Conservation (phyloP, 2,113 vertebrate species). For the Aythya baeri region DNA sequence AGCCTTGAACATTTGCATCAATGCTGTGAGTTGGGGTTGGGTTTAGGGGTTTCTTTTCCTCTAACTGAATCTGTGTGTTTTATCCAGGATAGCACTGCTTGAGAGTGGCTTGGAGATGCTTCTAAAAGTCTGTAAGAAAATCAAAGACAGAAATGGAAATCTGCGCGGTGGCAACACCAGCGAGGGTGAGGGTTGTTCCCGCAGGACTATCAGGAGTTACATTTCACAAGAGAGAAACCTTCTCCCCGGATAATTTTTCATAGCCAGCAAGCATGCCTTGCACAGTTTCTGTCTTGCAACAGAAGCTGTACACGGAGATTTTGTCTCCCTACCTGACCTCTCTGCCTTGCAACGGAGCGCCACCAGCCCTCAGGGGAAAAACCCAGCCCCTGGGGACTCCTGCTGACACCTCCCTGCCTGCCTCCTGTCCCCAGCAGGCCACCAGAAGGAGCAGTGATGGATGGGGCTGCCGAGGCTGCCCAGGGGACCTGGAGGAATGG, state of each 20-base stretch:
- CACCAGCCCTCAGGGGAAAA: background rate
- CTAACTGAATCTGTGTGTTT: background rate
- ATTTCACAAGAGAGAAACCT: conserved; percentile 16
- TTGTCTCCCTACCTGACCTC: background rate
- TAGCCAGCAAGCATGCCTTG: conserved; percentile 4
- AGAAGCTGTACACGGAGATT: background rate
- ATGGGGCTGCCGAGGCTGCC: background rate
- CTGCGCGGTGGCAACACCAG: background rate
- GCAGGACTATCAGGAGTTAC: background rate
- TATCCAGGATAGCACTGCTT: background rate
- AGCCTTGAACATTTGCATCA: background rate
- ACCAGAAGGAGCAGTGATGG: background rate
- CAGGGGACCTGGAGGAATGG: background rate
- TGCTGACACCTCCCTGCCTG: background rate
- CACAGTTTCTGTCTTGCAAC: conserved; percentile 48
- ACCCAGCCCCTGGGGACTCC: background rate
- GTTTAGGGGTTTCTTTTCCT: background rate
- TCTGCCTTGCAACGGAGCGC: background rate
- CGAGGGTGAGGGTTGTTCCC: background rate
- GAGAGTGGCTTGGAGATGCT: background rate
- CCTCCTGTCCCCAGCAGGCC: background rate
- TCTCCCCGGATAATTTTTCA: background rate
- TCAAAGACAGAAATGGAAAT: background rate
- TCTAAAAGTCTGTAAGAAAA: background rate
- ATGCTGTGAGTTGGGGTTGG: background rate